phyloP scores from a whole-genome alignment of 2,797 vertebrate genomes.

The Brachyrhaphis roseni region DNA sequence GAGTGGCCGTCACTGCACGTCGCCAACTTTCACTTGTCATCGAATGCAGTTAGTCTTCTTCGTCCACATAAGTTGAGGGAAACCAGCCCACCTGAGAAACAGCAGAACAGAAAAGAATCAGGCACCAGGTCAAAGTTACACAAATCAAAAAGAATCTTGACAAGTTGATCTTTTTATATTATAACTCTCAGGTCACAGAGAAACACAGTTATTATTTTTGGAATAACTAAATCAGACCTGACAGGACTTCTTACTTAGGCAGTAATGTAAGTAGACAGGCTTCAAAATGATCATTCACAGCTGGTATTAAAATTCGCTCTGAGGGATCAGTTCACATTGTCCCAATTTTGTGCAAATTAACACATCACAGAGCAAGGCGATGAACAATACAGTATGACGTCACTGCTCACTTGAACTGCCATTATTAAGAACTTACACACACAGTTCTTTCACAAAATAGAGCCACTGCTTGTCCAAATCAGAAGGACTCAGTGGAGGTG shows the following conservation, averaged over 20 bases:
- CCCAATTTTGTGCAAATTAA: not conserved
- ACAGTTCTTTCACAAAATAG: not conserved
- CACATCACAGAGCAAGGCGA: not conserved
- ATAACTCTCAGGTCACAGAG: not conserved
- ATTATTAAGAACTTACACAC: not conserved
- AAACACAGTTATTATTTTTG: not conserved
- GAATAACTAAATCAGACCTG: not conserved
- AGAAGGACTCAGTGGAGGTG: not conserved
- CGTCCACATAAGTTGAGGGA: slow-evolving; percentile 93
- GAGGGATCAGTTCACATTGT: not conserved
- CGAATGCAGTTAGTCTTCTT: slow-evolving; percentile 83
- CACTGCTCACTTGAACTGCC: not conserved
- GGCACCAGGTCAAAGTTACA: not conserved
- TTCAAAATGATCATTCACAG: not conserved
- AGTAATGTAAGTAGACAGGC: not conserved
- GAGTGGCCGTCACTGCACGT: slow-evolving; percentile 24
- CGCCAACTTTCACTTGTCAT: slow-evolving; percentile 13
- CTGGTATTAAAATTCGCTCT: not conserved
- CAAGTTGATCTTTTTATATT: not conserved
- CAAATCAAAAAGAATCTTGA: too few species aligned
- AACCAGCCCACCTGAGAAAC: slow-evolving; percentile 92
- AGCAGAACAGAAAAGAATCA: slow-evolving; percentile 14
- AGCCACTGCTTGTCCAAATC: not conserved
- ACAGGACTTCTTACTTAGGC: not conserved
- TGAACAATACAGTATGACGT: not conserved